phyloP scores from a whole-genome alignment of 2,797 vertebrate species.

The Florisuga fusca region DNA sequence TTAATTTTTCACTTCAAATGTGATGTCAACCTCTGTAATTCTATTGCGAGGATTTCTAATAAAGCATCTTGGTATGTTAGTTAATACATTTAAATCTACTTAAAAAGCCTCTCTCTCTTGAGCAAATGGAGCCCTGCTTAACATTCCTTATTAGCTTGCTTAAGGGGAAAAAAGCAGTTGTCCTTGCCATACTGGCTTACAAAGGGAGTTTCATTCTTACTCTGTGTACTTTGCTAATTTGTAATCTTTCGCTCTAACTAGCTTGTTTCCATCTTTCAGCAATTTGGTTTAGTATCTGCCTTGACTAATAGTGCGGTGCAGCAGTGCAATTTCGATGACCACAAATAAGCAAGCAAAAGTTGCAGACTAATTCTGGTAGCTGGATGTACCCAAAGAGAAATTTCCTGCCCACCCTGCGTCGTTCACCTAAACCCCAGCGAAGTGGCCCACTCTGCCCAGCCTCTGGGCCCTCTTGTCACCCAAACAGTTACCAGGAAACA shows the following conservation, averaged over 20 bases:
- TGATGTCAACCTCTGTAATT: conserved; percentile 59
- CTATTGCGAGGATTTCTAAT: conserved; percentile 59
- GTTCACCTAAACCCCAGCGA: not conserved
- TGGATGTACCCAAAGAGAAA: not conserved
- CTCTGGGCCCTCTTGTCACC: not conserved
- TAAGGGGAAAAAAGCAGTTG: not conserved
- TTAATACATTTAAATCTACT: conserved; percentile 72
- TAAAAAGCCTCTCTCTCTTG: conserved; percentile 49
- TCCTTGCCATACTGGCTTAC: conserved; percentile 46
- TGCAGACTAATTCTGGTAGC: conserved; percentile 43
- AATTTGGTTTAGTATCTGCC: not conserved
- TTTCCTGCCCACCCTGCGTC: conserved; percentile 1
- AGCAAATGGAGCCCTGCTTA: conserved; percentile 67
- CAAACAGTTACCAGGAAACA: conserved; percentile 26
- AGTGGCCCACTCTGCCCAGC: not conserved
- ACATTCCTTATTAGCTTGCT: conserved; percentile 69
- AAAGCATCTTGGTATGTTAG: conserved; percentile 55
- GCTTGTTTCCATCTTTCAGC: conserved; percentile 33
- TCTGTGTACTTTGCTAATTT: conserved; percentile 34
- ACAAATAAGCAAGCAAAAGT: conserved; percentile 54
- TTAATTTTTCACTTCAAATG: conserved; percentile 32
- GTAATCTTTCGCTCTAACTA: conserved; percentile 39
- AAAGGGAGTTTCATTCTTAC: conserved; percentile 58
- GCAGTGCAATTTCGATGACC: conserved; percentile 24
- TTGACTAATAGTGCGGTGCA: conserved; percentile 18